Conservation (phyloP, 2,888 invertebrate genomes). For the Heliconius sara region DNA sequence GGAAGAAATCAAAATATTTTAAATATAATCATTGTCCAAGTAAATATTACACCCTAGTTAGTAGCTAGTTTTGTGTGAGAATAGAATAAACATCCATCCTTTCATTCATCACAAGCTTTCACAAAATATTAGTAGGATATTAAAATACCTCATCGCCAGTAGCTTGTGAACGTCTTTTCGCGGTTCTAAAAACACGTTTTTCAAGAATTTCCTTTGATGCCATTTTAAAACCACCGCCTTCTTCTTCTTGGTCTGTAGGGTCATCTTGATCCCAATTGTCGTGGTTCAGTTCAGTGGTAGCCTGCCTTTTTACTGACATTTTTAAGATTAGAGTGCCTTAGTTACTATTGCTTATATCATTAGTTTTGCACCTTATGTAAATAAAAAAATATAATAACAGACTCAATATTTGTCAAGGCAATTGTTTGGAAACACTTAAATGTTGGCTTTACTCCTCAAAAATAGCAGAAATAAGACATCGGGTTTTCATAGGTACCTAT, state of each 20-base stretch:
- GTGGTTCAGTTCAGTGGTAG: conserved; percentile 90
- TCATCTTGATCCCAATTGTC: conserved; percentile 94
- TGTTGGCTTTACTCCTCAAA: background rate
- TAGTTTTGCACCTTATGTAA: background rate
- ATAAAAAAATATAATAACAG: background rate
- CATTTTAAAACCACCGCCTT: conserved; percentile 88
- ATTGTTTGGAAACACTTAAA: background rate
- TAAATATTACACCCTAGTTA: background rate
- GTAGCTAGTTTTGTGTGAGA: no score
- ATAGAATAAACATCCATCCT: no score
- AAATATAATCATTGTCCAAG: background rate
- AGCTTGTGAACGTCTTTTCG: conserved; percentile 85
- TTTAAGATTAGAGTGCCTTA: background rate
- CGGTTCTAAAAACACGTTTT: conserved; percentile 90
- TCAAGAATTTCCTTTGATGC: conserved; percentile 88
- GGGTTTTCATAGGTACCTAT: background rate
- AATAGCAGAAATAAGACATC: background rate
- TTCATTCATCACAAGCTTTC: no score
- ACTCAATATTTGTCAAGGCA: background rate
- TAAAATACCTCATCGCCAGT: conserved; percentile 58
- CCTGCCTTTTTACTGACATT: conserved; percentile 56
- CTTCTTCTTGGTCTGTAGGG: conserved; percentile 83
- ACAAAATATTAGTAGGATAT: no score
- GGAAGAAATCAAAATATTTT: background rate
- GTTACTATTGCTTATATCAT: conserved; percentile 4